Percentiles rank a stretch among this genome's conserved stretches.
Conservation (phyloP, 2,888 invertebrate species). For the Taphrorychus bicolor region DNA sequence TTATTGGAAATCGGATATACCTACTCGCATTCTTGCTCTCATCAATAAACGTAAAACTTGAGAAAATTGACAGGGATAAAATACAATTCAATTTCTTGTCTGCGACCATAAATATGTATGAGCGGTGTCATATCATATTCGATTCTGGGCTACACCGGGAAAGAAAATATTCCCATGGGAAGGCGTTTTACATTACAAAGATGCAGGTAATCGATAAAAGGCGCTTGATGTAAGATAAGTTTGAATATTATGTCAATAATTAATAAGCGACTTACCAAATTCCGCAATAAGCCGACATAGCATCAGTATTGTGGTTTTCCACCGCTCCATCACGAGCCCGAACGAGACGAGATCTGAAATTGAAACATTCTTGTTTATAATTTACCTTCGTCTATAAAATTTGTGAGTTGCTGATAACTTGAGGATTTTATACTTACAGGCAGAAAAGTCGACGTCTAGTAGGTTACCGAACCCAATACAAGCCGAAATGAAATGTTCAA, state of each 20-base stretch:
- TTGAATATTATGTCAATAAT: neutral
- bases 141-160: neutral
- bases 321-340: conserved; percentile 14
- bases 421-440: neutral
- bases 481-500: conserved; percentile 21
- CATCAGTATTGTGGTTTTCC: conserved; percentile 11
- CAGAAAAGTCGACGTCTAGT: conserved; percentile 7
- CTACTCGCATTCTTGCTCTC: too few relatives aligned
- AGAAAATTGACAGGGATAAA: conserved; percentile 4
- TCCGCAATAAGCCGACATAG: neutral
- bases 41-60: neutral
- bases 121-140: conserved; percentile 13
- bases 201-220: neutral
- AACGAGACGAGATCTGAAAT: conserved; percentile 18
- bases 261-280: conserved; percentile 11
- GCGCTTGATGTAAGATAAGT: too few relatives aligned
- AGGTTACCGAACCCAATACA: conserved; percentile 14
- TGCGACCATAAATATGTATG: conserved; percentile 18
- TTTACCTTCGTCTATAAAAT: neutral
- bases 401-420: neutral
- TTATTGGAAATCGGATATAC: too few relatives aligned
- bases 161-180: neutral
- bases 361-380: neutral
- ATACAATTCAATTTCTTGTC: conserved; percentile 10
- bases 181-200: neutral